Percentiles rank a stretch among this genome's conserved stretches.
These are phyloP conservation scores for Tenthredo scrophulariae DNA, from an alignment of 2,888 invertebrate genomes.

Conservation along the genomic window DNA sequence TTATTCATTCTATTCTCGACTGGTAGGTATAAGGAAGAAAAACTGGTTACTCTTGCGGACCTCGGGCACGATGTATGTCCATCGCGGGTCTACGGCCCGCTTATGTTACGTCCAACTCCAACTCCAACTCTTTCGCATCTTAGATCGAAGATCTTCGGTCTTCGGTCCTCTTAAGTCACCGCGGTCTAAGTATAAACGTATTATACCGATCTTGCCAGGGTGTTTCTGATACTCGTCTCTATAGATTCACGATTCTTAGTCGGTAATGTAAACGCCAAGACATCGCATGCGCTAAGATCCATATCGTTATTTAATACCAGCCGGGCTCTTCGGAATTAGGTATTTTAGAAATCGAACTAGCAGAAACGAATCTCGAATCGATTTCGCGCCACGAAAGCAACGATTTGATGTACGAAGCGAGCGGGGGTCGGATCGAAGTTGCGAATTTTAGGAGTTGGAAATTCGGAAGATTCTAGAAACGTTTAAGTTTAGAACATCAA, in stretches of 20 bases:
- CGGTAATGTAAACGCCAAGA: not conserved
- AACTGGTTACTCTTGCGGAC: conserved; percentile 38
- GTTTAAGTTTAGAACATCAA: too few species aligned
- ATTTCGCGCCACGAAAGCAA: too few species aligned
- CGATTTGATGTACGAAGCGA: too few species aligned
- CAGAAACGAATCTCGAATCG: too few species aligned
- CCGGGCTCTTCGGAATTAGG: too few species aligned
- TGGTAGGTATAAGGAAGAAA: conserved; percentile 34
- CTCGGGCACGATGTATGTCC: conserved; percentile 17
- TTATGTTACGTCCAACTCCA: conserved; percentile 2
- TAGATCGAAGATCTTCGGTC: not conserved
- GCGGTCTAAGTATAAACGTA: conserved; percentile 4
- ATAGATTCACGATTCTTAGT: not conserved
- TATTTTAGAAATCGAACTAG: too few species aligned
- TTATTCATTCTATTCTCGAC: conserved; percentile 46
- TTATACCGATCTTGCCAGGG: not conserved
- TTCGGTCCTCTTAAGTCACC: not conserved
- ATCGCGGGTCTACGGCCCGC: conserved; percentile 37
- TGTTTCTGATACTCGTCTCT: not conserved
- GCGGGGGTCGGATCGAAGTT: too few species aligned
- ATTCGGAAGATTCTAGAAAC: too few species aligned
- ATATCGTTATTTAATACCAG: not conserved
- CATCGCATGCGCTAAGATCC: not conserved
- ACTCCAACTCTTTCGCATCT: not conserved
- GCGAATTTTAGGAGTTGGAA: too few species aligned